Conservation (phyloP, 1,140 invertebrate species). For the Tenebrio molitor region DNA sequence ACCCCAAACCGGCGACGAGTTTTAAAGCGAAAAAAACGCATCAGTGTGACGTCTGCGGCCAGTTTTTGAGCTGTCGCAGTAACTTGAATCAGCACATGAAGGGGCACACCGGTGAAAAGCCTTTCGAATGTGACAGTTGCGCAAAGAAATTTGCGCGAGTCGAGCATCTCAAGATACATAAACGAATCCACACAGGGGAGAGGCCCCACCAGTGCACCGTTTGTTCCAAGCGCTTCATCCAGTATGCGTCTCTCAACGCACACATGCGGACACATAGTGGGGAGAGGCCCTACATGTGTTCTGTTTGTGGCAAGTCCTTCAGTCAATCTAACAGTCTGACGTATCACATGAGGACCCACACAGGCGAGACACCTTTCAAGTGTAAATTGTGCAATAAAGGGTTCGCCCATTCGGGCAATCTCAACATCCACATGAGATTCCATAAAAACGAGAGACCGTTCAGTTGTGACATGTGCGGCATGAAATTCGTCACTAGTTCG, state of each 20-base stretch:
- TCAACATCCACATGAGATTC: slow-evolving; percentile 69
- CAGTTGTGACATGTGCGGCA: slow-evolving; percentile 51
- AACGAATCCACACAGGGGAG: slow-evolving; percentile 71
- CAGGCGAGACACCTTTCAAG: slow-evolving; percentile 81
- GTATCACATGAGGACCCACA: slow-evolving; percentile 79
- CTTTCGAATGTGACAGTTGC: slow-evolving; percentile 72
- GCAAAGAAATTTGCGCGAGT: slow-evolving; percentile 72
- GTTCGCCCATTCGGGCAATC: slow-evolving; percentile 73
- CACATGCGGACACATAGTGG: slow-evolving; percentile 70
- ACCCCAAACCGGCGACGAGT: slow-evolving; percentile 12
- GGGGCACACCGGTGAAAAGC: slow-evolving; percentile 71
- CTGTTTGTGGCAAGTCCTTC: slow-evolving; percentile 77
- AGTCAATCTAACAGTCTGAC: slow-evolving; percentile 69
- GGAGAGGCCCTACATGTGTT: slow-evolving; percentile 78
- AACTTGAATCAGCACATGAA: slow-evolving; percentile 58
- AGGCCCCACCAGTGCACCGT: slow-evolving; percentile 75
- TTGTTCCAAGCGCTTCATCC: slow-evolving; percentile 68
- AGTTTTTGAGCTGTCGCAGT: slow-evolving; percentile 50
- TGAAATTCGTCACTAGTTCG: slow-evolving; percentile 54
- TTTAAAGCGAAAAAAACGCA: slow-evolving; percentile 22
- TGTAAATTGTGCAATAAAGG: slow-evolving; percentile 78
- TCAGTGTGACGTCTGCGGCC: slow-evolving; percentile 56
- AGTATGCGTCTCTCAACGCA: slow-evolving; percentile 50
- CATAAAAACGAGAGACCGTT: slow-evolving; percentile 55
- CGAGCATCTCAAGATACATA: slow-evolving; percentile 70